These are phyloP conservation scores for Sinelater perroti DNA, from an alignment of 2,888 invertebrate species.

Conservation along the genomic window DNA sequence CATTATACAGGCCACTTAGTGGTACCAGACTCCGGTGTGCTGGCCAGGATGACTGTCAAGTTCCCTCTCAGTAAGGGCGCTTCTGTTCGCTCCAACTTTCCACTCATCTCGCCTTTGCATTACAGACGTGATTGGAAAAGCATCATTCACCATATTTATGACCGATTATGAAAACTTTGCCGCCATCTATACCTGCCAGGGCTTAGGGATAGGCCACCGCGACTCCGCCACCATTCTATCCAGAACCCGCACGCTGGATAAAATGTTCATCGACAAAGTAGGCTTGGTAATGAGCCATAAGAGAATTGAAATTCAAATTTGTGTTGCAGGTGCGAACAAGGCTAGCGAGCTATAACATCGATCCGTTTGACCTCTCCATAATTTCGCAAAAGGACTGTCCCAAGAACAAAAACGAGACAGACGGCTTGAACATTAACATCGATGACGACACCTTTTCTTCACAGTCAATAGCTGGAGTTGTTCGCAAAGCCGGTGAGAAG, in stretches of 20 bases:
- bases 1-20: conserved; percentile 77
- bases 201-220: conserved; percentile 76
- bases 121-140: conserved; percentile 76
- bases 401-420: conserved; percentile 65
- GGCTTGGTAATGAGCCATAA: too few species aligned
- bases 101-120: conserved; percentile 26
- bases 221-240: conserved; percentile 85
- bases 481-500: conserved; percentile 76
- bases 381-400: conserved; percentile 78
- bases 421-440: conserved; percentile 74
- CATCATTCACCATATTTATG: conserved; percentile 76
- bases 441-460: conserved; percentile 80
- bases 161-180: conserved; percentile 81
- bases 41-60: conserved; percentile 77
- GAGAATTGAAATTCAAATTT: too few species aligned
- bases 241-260: conserved; percentile 75
- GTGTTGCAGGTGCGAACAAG: conserved; percentile 68
- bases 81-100: not conserved
- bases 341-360: conserved; percentile 72
- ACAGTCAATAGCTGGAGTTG: conserved; percentile 74
- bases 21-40: conserved; percentile 70
- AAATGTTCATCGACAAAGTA: conserved; percentile 75
- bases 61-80: conserved; percentile 81
- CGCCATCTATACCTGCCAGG: conserved; percentile 82
- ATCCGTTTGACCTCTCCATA: conserved; percentile 79